Conservation (phyloP, 2,888 invertebrate genomes). For the Mystacides longicornis region DNA sequence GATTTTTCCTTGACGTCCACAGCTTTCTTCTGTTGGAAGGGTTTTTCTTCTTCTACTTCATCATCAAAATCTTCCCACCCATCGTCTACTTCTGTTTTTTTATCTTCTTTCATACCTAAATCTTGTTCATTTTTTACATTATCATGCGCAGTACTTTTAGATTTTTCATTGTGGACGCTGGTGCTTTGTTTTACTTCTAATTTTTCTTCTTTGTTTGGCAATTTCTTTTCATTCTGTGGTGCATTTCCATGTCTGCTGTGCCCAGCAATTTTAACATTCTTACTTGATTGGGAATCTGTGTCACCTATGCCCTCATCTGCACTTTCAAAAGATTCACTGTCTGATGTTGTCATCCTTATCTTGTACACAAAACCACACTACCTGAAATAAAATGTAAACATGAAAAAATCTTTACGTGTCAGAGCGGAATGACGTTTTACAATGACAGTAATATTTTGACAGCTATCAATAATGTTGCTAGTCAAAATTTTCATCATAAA, state of each 20-base stretch:
- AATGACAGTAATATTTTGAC: conserved; percentile 1
- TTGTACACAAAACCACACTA: background rate
- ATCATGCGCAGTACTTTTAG: conserved; percentile 15
- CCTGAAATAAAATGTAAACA: conserved; percentile 6
- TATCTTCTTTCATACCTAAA: conserved; percentile 20
- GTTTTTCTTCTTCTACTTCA: conserved; percentile 30
- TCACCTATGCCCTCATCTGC: conserved; percentile 54
- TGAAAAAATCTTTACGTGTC: conserved; percentile 12
- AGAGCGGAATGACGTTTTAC: conserved; percentile 4
- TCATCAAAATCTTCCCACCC: conserved; percentile 49
- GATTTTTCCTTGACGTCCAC: conserved; percentile 3
- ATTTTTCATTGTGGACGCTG: background rate
- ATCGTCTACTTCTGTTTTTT: conserved; percentile 29
- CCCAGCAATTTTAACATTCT: background rate
- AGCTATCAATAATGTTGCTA: too few relatives aligned
- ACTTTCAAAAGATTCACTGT: conserved; percentile 71
- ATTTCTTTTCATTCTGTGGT: conserved; percentile 3
- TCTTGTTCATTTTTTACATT: conserved; percentile 19
- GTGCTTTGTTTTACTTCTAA: background rate
- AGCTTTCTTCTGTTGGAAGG: conserved; percentile 5
- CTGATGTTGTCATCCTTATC: conserved; percentile 58
- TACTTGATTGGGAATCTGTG: background rate
- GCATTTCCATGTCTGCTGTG: background rate
- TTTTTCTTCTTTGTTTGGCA: conserved; percentile 16
- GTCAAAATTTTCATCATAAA: too few relatives aligned